phyloP scores from a whole-genome alignment of 2,888 invertebrate species.

The Callinectes sapidus region DNA sequence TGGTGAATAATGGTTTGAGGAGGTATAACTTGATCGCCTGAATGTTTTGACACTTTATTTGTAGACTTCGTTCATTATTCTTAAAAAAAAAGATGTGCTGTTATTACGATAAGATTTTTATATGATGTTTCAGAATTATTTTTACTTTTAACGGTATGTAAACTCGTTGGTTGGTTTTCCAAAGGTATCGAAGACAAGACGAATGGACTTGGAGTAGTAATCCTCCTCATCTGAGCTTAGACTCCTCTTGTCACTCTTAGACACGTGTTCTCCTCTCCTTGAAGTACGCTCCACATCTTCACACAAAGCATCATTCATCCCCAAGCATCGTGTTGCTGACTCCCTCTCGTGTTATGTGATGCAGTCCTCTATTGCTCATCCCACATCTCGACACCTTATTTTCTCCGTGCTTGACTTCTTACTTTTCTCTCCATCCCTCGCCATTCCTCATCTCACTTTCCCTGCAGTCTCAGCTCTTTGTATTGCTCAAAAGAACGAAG shows the following conservation, averaged over 20 bases:
- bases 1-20: background rate
- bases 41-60: background rate
- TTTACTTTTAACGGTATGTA: background rate
- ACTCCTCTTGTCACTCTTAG: background rate
- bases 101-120: background rate
- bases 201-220: background rate
- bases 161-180: background rate
- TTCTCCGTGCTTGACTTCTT: background rate
- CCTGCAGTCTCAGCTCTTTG: background rate
- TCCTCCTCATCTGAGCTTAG: background rate
- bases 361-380: background rate
- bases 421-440: constrained; percentile 4
- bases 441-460: background rate
- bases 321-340: background rate
- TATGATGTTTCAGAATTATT: background rate
- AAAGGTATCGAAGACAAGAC: background rate
- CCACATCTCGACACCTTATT: background rate
- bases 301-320: background rate
- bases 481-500: background rate
- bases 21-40: background rate
- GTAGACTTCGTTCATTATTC: background rate
- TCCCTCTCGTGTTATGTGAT: background rate
- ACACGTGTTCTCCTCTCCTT: background rate
- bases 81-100: background rate
- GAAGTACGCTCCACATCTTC: background rate